Conservation (phyloP, 1,140 invertebrate genomes). For the Drosophila asahinai region DNA sequence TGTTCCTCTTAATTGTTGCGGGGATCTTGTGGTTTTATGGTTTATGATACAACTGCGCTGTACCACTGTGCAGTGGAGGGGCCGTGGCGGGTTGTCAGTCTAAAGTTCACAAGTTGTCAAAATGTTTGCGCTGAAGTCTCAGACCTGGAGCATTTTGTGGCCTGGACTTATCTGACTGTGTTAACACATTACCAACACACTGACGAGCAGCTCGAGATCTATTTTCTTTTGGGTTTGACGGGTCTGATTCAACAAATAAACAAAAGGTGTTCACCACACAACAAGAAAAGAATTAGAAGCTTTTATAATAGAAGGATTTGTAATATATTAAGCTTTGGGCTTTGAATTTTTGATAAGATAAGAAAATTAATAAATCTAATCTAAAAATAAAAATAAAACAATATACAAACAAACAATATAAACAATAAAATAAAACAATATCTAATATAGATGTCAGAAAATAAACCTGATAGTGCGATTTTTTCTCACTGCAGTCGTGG, state of each 20-base stretch:
- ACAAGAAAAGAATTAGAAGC: constrained; percentile 9
- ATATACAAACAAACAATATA: too few relatives aligned
- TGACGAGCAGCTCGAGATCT: constrained; percentile 51
- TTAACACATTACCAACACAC: constrained; percentile 69
- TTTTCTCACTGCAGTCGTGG: constrained; percentile 32
- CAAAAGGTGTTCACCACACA: constrained; percentile 52
- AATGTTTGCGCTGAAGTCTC: constrained; percentile 73
- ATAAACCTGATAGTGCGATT: not conserved
- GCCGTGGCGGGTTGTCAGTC: constrained; percentile 47
- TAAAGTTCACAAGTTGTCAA: constrained; percentile 82
- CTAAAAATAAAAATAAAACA: not conserved
- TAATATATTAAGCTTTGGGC: too few relatives aligned
- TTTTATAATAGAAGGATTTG: not conserved
- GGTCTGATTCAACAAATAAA: constrained; percentile 82
- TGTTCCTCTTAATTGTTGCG: constrained; percentile 46
- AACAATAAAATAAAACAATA: not conserved
- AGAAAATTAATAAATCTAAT: not conserved
- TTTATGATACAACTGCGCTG: constrained; percentile 46
- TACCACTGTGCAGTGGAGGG: constrained; percentile 38
- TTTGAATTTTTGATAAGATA: too few relatives aligned
- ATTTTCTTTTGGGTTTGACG: constrained; percentile 63
- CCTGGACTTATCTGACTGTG: constrained; percentile 63
- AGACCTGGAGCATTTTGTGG: constrained; percentile 31
- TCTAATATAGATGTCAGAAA: too few relatives aligned
- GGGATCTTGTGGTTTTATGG: constrained; percentile 64